Base-by-base conservation (phyloP, 2,888 invertebrate genomes). In the Mycalesis mineus region DNA sequence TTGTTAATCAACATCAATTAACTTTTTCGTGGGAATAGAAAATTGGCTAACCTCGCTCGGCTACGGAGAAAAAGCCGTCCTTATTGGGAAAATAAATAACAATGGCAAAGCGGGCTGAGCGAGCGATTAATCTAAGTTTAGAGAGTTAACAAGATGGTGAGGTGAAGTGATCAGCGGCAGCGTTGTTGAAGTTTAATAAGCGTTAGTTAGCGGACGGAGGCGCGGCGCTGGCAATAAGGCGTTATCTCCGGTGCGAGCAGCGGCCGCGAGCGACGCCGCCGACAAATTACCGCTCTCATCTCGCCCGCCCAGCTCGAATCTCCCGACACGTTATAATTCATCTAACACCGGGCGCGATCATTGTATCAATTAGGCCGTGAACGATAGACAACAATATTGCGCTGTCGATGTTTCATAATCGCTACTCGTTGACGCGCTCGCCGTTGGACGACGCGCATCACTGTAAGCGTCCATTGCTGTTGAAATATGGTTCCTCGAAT, bases 171-270 rank as follows among this genome's bases (percentile, higher is more conserved):
- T 88, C 88, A 85, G 83, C 84, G 80, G 77, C 75, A 77, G 80
- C 86, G 84, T 80, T 85, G 88, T 86, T 84, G 79, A 84, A 88
- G 86, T 89, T 89, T 89, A 88, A 89, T 89, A 88, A 88, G 84
- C 85, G 84, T 83, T 87, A 84, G 88, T 87, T 84, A 81, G 83
- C 81, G 78, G 71, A 73, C 69, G 74, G 73, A 73, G 78, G 75
- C 78, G 77, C 77, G 72, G 75, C 70, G 75, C 74, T 75, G 78
- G 82, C 84, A 84, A 84, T 84, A 87, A 86, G 80, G 82, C 75
- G 82, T 86, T 82, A 88, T 87, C 84, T 88, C 87, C 87, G 88
- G 84, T 78, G 36, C 36, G 36, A 9, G 36, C 11, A 11, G 76
- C 76, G 70, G 71, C 70, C 71, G 70, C 63, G 65, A 61, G 49